Percentiles rank a stretch among this genome's conserved stretches.
These are phyloP conservation scores for Sinentomon sp. DNA, from an alignment of 2,888 invertebrate species.

Conservation along the genomic window DNA sequence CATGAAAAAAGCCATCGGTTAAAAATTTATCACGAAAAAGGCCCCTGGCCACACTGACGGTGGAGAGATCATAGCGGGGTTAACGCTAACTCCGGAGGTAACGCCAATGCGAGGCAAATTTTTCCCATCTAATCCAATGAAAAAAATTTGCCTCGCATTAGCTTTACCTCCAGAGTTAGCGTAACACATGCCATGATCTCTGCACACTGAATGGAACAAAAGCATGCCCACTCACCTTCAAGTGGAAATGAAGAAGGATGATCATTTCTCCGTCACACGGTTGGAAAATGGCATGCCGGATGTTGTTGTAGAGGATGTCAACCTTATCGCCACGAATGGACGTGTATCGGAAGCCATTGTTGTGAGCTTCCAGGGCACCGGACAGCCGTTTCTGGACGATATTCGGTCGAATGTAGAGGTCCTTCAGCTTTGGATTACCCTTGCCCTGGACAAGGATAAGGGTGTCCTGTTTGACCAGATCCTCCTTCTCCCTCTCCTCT, in stretches of 20 bases:
- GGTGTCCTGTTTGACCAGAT: slow-evolving; percentile 94
- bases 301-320: slow-evolving; percentile 95
- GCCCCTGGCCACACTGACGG: too few species aligned
- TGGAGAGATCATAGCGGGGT: too few species aligned
- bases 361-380: slow-evolving; percentile 39
- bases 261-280: slow-evolving; percentile 99
- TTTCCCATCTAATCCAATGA: too few species aligned
- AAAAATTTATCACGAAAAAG: too few species aligned
- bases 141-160: too few species aligned
- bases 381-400: slow-evolving; percentile 90
- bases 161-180: too few species aligned
- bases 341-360: slow-evolving; percentile 87
- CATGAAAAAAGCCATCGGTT: too few species aligned
- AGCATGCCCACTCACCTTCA: slow-evolving; percentile 35
- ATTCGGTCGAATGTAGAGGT: slow-evolving; percentile 93
- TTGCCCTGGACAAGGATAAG: slow-evolving; percentile 76
- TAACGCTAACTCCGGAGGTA: too few species aligned
- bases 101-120: too few species aligned
- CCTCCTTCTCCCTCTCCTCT: slow-evolving; percentile 93
- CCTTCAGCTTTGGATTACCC: slow-evolving; percentile 90
- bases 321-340: slow-evolving; percentile 99
- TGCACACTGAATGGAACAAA: too few species aligned
- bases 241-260: slow-evolving; percentile 89
- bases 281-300: slow-evolving; percentile 96
- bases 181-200: too few species aligned